These are phyloP conservation scores for Mionectes olivaceus DNA, from an alignment of 2,797 vertebrate species.

Conservation along the genomic window DNA sequence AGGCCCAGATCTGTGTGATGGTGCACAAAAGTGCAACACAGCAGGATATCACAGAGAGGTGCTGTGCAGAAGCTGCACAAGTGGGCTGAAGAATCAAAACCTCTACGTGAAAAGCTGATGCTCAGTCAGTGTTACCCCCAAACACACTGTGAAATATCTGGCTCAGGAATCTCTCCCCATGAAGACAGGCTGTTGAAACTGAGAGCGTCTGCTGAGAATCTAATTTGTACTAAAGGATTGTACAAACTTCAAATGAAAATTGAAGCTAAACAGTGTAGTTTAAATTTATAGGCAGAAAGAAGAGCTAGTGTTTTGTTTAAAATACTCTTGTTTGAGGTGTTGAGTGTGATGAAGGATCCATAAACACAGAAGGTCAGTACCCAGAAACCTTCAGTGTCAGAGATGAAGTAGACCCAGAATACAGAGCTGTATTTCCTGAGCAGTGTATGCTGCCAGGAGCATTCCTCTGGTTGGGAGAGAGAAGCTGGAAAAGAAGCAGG, in stretches of 20 bases:
- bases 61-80: not conserved
- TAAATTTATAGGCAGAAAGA: not conserved
- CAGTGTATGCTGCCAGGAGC: not conserved
- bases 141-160: not conserved
- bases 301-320: not conserved
- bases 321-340: not conserved
- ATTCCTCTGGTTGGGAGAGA: not conserved
- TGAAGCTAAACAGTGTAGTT: not conserved
- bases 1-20: not conserved
- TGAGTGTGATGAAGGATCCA: not conserved
- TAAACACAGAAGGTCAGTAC: not conserved
- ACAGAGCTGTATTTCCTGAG: not conserved
- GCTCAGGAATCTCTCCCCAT: not conserved
- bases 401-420: not conserved
- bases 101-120: not conserved
- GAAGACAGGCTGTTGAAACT: not conserved
- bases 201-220: not conserved
- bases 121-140: not conserved
- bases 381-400: not conserved
- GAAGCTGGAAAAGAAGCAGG: not conserved
- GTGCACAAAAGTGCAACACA: not conserved
- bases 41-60: not conserved
- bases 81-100: not conserved
- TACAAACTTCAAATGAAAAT: not conserved
- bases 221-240: not conserved